Percentiles rank a stretch among this genome's conserved stretches.
phyloP scores from a whole-genome alignment of 2,888 invertebrate species.

The Pogonocherus hispidulus region DNA sequence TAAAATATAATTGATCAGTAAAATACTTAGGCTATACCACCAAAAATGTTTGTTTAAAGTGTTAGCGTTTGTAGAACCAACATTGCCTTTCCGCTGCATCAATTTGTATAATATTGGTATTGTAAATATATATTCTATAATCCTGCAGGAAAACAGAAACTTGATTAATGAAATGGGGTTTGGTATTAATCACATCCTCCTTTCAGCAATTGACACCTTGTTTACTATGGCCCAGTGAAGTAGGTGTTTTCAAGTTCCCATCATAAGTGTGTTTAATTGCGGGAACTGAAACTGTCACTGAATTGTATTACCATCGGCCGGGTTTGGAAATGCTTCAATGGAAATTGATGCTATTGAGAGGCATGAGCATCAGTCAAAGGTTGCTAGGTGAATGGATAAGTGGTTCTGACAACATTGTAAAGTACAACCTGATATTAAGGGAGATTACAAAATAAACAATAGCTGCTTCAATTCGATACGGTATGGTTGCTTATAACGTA shows the following conservation, averaged over 20 bases:
- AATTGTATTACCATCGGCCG: background rate
- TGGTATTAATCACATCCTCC: background rate
- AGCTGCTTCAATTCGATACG: background rate
- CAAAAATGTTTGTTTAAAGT: too few relatives aligned
- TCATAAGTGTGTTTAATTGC: background rate
- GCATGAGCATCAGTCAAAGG: background rate
- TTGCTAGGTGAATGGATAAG: background rate
- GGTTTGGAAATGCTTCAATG: background rate
- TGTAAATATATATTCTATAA: too few relatives aligned
- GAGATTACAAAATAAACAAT: background rate
- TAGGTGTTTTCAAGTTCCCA: background rate
- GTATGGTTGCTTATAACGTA: background rate
- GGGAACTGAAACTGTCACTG: background rate
- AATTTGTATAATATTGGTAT: too few relatives aligned
- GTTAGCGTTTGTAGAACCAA: too few relatives aligned
- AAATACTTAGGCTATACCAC: too few relatives aligned
- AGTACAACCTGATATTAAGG: background rate
- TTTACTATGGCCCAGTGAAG: background rate
- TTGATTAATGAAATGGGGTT: background rate
- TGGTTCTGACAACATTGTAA: background rate
- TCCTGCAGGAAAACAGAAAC: too few relatives aligned
- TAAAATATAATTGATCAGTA: too few relatives aligned
- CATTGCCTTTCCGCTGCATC: too few relatives aligned
- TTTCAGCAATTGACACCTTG: background rate
- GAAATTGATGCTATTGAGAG: background rate